Conservation (phyloP, 2,888 invertebrate species). For the Xanthia icteritia region DNA sequence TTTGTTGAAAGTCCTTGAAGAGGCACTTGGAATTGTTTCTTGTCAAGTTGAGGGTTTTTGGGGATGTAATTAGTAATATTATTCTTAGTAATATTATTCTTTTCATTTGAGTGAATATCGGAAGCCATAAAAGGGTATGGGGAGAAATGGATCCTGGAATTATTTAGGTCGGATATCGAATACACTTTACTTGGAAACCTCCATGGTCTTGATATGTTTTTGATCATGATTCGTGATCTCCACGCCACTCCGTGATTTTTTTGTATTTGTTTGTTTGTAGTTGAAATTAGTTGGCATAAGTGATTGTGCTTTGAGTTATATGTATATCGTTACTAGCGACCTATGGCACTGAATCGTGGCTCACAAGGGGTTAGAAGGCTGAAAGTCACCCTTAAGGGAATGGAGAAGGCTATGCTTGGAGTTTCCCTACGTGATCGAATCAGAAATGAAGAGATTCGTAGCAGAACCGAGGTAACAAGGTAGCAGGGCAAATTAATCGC, state of each 20-base stretch:
- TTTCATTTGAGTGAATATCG: not conserved
- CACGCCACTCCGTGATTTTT: not conserved
- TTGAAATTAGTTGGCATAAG: not conserved
- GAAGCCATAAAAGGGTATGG: not conserved
- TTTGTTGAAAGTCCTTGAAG: slow-evolving; percentile 38
- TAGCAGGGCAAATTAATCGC: too few species aligned
- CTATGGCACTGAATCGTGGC: too few species aligned
- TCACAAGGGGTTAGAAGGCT: too few species aligned
- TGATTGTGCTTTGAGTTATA: not conserved
- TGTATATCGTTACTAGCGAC: too few species aligned
- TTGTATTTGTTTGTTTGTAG: not conserved
- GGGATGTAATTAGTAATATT: slow-evolving; percentile 15
- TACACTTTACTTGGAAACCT: not conserved
- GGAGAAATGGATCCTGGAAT: not conserved
- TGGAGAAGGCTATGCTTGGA: too few species aligned
- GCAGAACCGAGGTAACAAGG: too few species aligned
- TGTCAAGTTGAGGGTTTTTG: slow-evolving; percentile 3
- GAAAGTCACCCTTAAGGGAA: too few species aligned
- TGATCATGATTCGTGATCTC: not conserved
- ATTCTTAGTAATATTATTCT: not conserved
- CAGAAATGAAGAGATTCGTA: too few species aligned
- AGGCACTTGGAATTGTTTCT: slow-evolving; percentile 35
- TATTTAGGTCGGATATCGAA: not conserved
- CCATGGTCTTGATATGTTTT: not conserved
- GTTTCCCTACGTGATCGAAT: too few species aligned